A percentile compares a stretch with the other conserved stretches of the same genome.
Conservation (phyloP, 2,113 vertebrate species). For the Rhinopomastus cyanomelas region DNA sequence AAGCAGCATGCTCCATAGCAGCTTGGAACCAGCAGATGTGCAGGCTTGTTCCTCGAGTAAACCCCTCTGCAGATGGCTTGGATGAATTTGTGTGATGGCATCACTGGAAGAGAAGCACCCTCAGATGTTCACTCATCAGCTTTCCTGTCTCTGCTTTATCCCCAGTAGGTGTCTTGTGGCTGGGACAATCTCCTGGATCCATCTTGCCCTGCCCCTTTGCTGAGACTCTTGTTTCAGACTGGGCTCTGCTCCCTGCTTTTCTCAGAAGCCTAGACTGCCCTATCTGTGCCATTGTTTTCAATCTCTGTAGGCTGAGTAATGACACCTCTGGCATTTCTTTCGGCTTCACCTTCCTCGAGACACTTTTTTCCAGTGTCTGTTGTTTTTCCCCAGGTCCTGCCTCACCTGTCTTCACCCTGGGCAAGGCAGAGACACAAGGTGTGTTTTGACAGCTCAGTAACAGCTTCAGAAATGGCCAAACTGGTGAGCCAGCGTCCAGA, state of each 20-base stretch:
- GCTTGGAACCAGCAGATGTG: neutral
- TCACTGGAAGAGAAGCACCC: neutral
- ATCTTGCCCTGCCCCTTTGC: constrained; percentile 9
- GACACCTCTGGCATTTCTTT: neutral
- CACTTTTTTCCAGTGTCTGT: neutral
- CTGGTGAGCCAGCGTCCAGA: neutral
- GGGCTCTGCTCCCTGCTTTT: neutral
- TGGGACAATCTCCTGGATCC: neutral
- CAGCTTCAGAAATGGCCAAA: neutral
- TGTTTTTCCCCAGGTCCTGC: neutral
- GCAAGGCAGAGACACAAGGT: neutral
- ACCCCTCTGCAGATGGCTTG: neutral
- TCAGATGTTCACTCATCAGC: neutral
- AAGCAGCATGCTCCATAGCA: neutral
- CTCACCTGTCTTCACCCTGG: accelerated
- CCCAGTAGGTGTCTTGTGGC: neutral
- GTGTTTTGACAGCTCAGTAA: neutral
- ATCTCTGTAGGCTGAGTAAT: neutral
- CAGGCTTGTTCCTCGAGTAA: neutral
- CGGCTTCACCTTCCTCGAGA: neutral
- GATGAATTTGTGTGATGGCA: accelerated
- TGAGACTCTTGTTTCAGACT: neutral
- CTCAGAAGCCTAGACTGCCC: constrained; percentile 5
- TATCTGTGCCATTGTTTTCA: constrained; percentile 2
- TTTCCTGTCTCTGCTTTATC: neutral